Evolutionary conservation across 2,113 vertebrate species (phyloP), one percentile per base, ranked within the genome.

Genomic region (Phycodurus eques): DNA sequence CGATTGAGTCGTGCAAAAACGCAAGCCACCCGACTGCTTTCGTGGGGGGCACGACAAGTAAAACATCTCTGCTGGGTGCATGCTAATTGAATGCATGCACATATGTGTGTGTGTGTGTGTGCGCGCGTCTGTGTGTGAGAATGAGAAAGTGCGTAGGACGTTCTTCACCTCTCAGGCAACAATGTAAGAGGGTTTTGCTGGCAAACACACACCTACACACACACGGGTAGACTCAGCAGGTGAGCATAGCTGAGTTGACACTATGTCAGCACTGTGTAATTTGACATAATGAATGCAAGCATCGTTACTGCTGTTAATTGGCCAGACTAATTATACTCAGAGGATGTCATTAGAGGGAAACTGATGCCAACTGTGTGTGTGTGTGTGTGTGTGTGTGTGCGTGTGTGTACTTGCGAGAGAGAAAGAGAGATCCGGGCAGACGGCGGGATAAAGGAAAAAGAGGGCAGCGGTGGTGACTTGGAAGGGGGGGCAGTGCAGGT

Each of bases 271-370:
- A 72, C 95, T 92, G 93, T 95, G 95, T 98, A 98, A 98, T 98
- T 97, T 98, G 96, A 96, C 95, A 97, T 98, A 98, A 98, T 98
- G 97, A 98, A 99, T 97, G 96, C 96, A 95, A 96, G 96, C 97
- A 96, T 87, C 86, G 85, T 98, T 98, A 98, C 95, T 96, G 97
- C 95, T 98, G 96, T 98, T 99, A 98, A 99, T 98, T 99, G 97
- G 96, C 95, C 95, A 96, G 95, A 96, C 98, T 99, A 99, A 99
- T 99, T 98, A 99, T 97, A 97, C 97, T 98, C 97, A 64, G 93
- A 98, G 97, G 97, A 97, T 94, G 95, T 98, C 96, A 99, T 99
- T 99, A 98, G 95, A 94, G 93, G 91, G 93, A 96, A 84, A 83
- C 88, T 85, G 86, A 87, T 86, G 85, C 85, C 88, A 79, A 75